Conservation (phyloP, 2,888 invertebrate genomes). For the Carterocephalus palaemon region DNA sequence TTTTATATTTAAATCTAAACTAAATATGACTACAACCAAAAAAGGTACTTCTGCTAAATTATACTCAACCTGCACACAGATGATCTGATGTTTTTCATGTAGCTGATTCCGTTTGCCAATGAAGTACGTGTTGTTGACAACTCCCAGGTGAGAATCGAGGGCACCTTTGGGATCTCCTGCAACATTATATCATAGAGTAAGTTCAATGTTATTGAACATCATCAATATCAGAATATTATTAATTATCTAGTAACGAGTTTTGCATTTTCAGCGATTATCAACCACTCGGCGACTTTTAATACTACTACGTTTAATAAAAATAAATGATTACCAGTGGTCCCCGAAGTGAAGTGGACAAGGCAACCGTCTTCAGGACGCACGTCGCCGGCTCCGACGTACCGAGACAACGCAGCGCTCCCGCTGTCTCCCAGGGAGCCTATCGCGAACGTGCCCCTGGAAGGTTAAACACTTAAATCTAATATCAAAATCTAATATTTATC, state of each 20-base stretch:
- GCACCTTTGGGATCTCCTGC: constrained; percentile 88
- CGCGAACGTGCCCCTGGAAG: constrained; percentile 52
- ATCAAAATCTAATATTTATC: too few relatives aligned
- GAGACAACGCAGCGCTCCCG: constrained; percentile 44
- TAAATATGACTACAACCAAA: neutral
- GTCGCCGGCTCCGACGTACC: constrained; percentile 66
- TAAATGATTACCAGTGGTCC: constrained; percentile 74
- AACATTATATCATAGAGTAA: too few relatives aligned
- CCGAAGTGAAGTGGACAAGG: constrained; percentile 91
- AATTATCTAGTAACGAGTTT: too few relatives aligned
- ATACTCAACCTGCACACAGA: constrained; percentile 77
- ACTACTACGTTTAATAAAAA: too few relatives aligned
- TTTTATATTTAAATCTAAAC: too few relatives aligned
- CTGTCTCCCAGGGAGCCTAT: constrained; percentile 46
- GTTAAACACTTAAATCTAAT: too few relatives aligned
- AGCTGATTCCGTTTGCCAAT: constrained; percentile 77
- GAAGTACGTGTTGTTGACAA: constrained; percentile 88
- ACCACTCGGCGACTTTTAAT: too few relatives aligned
- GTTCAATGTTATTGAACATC: too few relatives aligned
- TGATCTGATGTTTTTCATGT: constrained; percentile 65
- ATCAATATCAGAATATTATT: too few relatives aligned
- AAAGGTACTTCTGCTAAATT: neutral
- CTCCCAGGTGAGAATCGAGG: constrained; percentile 83
- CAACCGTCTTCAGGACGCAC: constrained; percentile 84
- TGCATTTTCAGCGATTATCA: too few relatives aligned